These are phyloP conservation scores for Zaprionus ghesquierei DNA, from an alignment of 1,140 invertebrate genomes.

Conservation along the genomic window DNA sequence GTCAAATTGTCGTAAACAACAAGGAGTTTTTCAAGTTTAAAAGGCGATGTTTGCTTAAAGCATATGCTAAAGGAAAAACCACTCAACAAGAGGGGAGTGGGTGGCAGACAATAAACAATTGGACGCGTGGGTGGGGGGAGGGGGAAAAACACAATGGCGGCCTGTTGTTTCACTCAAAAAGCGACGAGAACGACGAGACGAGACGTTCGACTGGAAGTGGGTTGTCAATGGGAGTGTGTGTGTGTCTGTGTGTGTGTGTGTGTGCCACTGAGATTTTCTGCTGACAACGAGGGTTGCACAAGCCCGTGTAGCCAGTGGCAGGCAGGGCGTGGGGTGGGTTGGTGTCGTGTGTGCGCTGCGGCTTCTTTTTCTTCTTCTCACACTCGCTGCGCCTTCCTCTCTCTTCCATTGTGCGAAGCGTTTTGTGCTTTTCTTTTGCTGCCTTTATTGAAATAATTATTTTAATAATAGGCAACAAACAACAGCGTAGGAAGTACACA, in stretches of 20 bases:
- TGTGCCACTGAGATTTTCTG: constrained; percentile 61
- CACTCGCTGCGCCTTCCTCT: background rate
- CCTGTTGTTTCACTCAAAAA: constrained; percentile 75
- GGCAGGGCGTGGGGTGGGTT: constrained; percentile 1
- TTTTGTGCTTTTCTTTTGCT: constrained; percentile 79
- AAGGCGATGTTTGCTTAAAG: constrained; percentile 67
- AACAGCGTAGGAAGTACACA: constrained; percentile 52
- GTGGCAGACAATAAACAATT: constrained; percentile 70
- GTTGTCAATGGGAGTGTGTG: constrained; percentile 44
- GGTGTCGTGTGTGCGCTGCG: too few species aligned
- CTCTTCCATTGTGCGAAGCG: constrained; percentile 57
- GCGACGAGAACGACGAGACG: constrained; percentile 47
- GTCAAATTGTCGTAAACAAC: background rate
- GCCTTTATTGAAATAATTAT: constrained; percentile 82
- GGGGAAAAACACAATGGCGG: constrained; percentile 71
- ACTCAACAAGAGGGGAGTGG: constrained; percentile 59
- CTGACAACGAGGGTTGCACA: constrained; percentile 71
- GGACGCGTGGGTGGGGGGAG: background rate
- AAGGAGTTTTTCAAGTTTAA: constrained; percentile 69
- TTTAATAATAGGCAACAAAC: constrained; percentile 82
- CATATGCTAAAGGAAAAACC: constrained; percentile 72
- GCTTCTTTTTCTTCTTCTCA: background rate
- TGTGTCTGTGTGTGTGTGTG: constrained; percentile 22
- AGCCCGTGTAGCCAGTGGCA: constrained; percentile 21
- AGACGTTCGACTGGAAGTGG: constrained; percentile 54